These are phyloP conservation scores for Volucella inflata DNA, from an alignment of 2,888 invertebrate genomes.

Conservation along the genomic window DNA sequence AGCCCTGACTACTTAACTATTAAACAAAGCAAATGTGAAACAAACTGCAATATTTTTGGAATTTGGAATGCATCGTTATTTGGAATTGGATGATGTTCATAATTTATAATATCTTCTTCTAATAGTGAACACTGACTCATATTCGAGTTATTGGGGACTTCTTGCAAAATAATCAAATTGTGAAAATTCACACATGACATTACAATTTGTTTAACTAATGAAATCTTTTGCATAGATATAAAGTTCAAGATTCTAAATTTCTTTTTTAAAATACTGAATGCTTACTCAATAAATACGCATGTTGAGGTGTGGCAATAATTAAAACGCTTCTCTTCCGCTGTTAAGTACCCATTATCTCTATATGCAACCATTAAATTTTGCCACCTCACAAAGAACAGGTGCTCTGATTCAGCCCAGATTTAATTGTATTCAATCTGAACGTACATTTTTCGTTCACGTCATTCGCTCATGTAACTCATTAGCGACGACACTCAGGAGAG, in stretches of 20 bases:
- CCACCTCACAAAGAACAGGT: too few species aligned
- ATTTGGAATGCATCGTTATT: too few species aligned
- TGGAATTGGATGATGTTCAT: too few species aligned
- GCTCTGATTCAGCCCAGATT: too few species aligned
- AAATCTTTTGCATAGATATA: conserved; percentile 6
- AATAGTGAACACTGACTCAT: background rate
- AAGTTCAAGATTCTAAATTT: conserved; percentile 21
- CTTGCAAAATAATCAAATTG: conserved; percentile 19
- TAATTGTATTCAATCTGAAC: too few species aligned
- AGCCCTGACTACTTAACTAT: background rate
- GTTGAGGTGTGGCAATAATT: conserved; percentile 26
- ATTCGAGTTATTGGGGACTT: conserved; percentile 1
- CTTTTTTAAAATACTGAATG: conserved; percentile 20
- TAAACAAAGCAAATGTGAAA: conserved; percentile 9
- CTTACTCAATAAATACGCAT: conserved; percentile 17
- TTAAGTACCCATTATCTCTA: conserved; percentile 15
- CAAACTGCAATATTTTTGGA: background rate
- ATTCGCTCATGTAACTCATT: too few species aligned
- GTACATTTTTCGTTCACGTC: too few species aligned
- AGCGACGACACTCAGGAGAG: too few species aligned
- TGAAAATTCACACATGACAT: conserved; percentile 15
- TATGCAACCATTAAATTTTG: conserved; percentile 21
- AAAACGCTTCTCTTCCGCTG: conserved; percentile 9
- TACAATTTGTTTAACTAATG: conserved; percentile 10
- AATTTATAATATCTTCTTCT: too few species aligned